These are phyloP conservation scores for Conomelus anceps DNA, from an alignment of 2,888 invertebrate genomes.

Conservation along the genomic window DNA sequence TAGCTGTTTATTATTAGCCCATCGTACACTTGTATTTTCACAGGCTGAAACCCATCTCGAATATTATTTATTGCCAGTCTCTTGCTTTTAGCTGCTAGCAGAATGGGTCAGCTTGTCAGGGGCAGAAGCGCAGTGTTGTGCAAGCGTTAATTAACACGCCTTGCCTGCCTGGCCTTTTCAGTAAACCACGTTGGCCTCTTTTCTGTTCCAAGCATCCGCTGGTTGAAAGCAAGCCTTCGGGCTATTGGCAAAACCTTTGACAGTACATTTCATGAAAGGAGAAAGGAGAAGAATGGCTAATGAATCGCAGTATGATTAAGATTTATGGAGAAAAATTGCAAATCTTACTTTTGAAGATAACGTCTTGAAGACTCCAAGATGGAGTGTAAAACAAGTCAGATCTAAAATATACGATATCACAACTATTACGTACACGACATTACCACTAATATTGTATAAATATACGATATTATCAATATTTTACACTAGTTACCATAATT, in stretches of 20 bases:
- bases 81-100: neutral
- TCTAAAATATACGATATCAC: no score
- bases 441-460: no score
- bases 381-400: no score
- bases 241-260: neutral
- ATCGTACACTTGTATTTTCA: neutral
- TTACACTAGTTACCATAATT: no score
- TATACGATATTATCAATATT: no score
- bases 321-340: neutral
- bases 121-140: neutral
- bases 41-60: neutral
- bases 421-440: no score
- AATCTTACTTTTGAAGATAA: no score
- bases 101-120: neutral
- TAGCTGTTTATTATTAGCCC: neutral
- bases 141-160: neutral
- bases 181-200: neutral
- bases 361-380: no score
- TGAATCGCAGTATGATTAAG: neutral
- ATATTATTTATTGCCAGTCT: neutral
- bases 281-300: no score
- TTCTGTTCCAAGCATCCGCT: neutral
- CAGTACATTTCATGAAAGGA: neutral
- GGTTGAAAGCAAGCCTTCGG: neutral
- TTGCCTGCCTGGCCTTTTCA: neutral